Evolutionary conservation across 2,888 invertebrate genomes (phyloP).

Genomic region (Parnassius orleans): DNA sequence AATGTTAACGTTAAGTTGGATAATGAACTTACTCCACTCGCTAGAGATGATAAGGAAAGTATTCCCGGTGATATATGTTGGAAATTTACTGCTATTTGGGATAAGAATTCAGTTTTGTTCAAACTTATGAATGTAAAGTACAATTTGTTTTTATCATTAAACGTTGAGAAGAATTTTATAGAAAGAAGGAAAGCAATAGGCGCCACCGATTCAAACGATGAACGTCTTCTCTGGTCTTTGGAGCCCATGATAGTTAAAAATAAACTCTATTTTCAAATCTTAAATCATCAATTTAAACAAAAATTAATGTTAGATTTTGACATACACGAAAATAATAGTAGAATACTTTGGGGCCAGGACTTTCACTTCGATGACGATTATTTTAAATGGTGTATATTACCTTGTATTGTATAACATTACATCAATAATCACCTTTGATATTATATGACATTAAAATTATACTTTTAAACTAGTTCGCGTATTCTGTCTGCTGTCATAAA

Average conservation of each 20-base stretch:
- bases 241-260: background rate
- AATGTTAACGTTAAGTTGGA: no score
- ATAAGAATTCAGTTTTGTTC: slow-evolving; percentile 1
- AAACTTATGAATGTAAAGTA: background rate
- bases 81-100: background rate
- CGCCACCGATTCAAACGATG: no score
- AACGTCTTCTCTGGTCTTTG: no score
- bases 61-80: background rate
- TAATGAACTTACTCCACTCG: background rate
- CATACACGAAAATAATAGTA: background rate
- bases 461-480: no score
- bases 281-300: slow-evolving; percentile 4
- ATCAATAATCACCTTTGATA: no score
- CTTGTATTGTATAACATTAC: background rate
- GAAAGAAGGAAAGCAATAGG: no score
- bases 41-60: background rate
- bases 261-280: slow-evolving; percentile 1
- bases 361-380: background rate
- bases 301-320: slow-evolving; percentile 1
- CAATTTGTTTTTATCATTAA: background rate
- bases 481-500: no score
- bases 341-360: slow-evolving; percentile 3
- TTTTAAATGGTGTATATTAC: slow-evolving; percentile 7
- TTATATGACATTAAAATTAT: no score
- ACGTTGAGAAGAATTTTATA: no score